A percentile compares a stretch with the other conserved stretches of the same genome.
These are phyloP conservation scores for Sialis fuliginosa DNA, from an alignment of 2,888 invertebrate species.

Conservation along the genomic window DNA sequence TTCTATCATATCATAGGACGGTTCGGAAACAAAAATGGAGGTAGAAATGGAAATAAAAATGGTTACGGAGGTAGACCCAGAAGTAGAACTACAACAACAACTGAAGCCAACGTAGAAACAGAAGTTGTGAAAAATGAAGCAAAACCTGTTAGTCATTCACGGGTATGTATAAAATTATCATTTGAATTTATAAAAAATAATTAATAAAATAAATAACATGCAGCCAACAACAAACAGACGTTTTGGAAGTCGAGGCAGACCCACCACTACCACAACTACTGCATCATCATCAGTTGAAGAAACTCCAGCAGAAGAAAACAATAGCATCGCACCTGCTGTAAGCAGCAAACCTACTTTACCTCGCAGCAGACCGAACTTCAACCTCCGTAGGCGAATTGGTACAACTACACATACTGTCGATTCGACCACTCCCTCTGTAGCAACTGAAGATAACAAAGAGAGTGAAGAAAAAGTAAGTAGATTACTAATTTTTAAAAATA, in stretches of 20 bases:
- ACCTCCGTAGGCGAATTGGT: conserved; percentile 18
- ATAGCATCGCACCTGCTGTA: conserved; percentile 19
- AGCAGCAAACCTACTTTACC: conserved; percentile 21
- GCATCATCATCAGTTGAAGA: conserved; percentile 25
- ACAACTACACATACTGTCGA: conserved; percentile 17
- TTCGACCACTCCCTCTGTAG: conserved; percentile 9
- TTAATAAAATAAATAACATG: neutral
- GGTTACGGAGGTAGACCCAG: conserved; percentile 30
- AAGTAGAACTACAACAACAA: conserved; percentile 21
- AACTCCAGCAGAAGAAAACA: conserved; percentile 18
- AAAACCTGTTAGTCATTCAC: conserved; percentile 20
- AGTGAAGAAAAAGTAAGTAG: conserved; percentile 7
- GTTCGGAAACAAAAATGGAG: conserved; percentile 1
- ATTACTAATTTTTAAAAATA: conserved; percentile 3
- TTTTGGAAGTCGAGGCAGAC: conserved; percentile 19
- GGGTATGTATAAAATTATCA: conserved; percentile 11
- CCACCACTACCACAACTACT: conserved; percentile 21
- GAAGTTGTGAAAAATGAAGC: conserved; percentile 24
- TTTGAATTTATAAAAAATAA: neutral
- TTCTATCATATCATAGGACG: neutral
- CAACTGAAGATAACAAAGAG: neutral
- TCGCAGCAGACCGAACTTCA: conserved; percentile 30
- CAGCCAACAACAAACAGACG: conserved; percentile 18
- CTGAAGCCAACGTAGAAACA: conserved; percentile 19
- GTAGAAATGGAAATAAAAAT: conserved; percentile 21